Conservation (phyloP, 1,140 invertebrate species). For the Brachionus angularis region DNA sequence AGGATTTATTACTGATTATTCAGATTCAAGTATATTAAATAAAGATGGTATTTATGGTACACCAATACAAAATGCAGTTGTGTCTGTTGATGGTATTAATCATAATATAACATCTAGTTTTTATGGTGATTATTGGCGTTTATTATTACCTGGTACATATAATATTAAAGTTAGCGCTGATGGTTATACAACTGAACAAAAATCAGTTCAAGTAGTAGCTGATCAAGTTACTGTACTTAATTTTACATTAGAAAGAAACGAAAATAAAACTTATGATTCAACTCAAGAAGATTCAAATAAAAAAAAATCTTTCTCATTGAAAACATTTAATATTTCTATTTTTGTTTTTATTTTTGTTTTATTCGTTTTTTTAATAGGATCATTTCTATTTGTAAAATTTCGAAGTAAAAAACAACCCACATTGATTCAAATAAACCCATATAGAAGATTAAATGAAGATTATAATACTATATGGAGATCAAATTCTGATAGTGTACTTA, state of each 20-base stretch:
- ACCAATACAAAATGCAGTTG: slow-evolving; percentile 67
- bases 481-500: too few relatives aligned
- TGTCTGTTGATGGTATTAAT: slow-evolving; percentile 64
- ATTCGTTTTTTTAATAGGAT: too few relatives aligned
- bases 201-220: neutral
- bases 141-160: slow-evolving; percentile 81
- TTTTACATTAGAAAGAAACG: slow-evolving; percentile 8
- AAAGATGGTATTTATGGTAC: slow-evolving; percentile 16
- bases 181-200: slow-evolving; percentile 4
- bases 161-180: slow-evolving; percentile 6
- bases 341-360: too few relatives aligned
- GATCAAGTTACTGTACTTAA: neutral
- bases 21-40: slow-evolving; percentile 12
- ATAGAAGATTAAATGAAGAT: too few relatives aligned
- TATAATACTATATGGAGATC: too few relatives aligned
- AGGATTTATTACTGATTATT: slow-evolving; percentile 67
- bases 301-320: too few relatives aligned
- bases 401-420: too few relatives aligned
- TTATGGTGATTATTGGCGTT: slow-evolving; percentile 84
- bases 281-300: slow-evolving; percentile 18
- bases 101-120: slow-evolving; percentile 50
- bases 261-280: neutral
- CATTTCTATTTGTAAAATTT: too few relatives aligned
- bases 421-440: too few relatives aligned
- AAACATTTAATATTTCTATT: too few relatives aligned